Conservation (phyloP, 1,140 invertebrate genomes). For the Amyelois transitella region DNA sequence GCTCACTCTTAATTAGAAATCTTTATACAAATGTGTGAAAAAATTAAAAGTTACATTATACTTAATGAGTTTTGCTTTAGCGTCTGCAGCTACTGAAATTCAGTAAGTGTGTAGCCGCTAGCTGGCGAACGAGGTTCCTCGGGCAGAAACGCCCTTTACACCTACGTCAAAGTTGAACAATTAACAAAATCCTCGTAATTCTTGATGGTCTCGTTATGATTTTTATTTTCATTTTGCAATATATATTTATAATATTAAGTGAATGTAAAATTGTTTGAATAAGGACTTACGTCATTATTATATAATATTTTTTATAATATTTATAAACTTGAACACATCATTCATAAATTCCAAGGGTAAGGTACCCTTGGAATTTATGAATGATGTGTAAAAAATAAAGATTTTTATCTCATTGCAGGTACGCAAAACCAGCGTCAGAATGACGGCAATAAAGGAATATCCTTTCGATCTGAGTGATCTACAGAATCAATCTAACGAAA, state of each 20-base stretch:
- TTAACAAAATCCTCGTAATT: too few species aligned
- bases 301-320: too few species aligned
- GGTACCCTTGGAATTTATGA: neutral
- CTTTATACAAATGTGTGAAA: neutral
- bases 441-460: conserved; percentile 72
- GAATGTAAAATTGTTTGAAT: too few species aligned
- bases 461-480: conserved; percentile 70
- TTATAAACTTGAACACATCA: too few species aligned
- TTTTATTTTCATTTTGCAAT: too few species aligned
- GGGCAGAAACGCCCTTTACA: too few species aligned
- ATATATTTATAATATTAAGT: too few species aligned
- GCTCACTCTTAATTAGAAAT: too few species aligned
- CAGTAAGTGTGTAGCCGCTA: conserved; percentile 4
- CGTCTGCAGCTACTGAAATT: neutral
- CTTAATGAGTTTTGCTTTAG: neutral
- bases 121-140: conserved; percentile 14
- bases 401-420: conserved; percentile 40
- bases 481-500: conserved; percentile 40
- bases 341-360: too few species aligned
- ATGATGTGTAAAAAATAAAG: neutral
- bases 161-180: too few species aligned
- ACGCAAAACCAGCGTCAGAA: conserved; percentile 65
- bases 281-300: too few species aligned
- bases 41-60: neutral
- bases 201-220: too few species aligned